Evolutionary conservation across 2,888 invertebrate genomes (phyloP).

Genomic region (Laspeyria flexula): DNA sequence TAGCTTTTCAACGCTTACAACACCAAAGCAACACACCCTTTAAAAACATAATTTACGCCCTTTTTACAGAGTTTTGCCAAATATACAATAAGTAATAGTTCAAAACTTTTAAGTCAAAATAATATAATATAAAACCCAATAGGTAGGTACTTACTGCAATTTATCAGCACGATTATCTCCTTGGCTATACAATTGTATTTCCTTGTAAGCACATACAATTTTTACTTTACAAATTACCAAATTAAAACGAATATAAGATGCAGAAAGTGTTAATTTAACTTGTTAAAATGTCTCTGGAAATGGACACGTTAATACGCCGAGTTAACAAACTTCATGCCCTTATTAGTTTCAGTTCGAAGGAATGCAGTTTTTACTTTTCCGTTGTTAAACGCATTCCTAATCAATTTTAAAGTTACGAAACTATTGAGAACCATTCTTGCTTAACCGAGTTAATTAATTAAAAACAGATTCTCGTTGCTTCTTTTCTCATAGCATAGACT

Average conservation of each 20-base stretch:
- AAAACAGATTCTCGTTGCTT: background rate
- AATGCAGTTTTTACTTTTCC: slow-evolving; percentile 43
- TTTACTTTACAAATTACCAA: slow-evolving; percentile 1
- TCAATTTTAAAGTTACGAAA: slow-evolving; percentile 34
- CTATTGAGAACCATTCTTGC: slow-evolving; percentile 21
- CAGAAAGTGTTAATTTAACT: slow-evolving; percentile 21
- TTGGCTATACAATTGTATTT: too few relatives aligned
- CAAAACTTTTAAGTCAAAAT: too few relatives aligned
- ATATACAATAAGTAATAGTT: too few relatives aligned
- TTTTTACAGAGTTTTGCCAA: too few relatives aligned
- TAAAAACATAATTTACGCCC: too few relatives aligned
- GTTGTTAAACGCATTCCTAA: slow-evolving; percentile 32
- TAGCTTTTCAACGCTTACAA: too few relatives aligned
- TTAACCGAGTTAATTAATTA: slow-evolving; percentile 15
- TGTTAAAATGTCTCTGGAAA: slow-evolving; percentile 42
- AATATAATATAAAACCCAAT: too few relatives aligned
- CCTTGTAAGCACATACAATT: too few relatives aligned
- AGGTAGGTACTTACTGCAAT: too few relatives aligned
- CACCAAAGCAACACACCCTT: too few relatives aligned
- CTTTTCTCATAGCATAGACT: background rate
- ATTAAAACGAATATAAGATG: slow-evolving; percentile 11
- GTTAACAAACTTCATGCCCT: slow-evolving; percentile 52
- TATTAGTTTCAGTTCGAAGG: slow-evolving; percentile 40
- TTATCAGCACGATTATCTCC: too few relatives aligned
- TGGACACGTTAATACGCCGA: slow-evolving; percentile 55